A percentile compares a stretch with the other conserved stretches of the same genome.
phyloP scores from a whole-genome alignment of 2,888 invertebrate species.

The Mesochorus sp. region DNA sequence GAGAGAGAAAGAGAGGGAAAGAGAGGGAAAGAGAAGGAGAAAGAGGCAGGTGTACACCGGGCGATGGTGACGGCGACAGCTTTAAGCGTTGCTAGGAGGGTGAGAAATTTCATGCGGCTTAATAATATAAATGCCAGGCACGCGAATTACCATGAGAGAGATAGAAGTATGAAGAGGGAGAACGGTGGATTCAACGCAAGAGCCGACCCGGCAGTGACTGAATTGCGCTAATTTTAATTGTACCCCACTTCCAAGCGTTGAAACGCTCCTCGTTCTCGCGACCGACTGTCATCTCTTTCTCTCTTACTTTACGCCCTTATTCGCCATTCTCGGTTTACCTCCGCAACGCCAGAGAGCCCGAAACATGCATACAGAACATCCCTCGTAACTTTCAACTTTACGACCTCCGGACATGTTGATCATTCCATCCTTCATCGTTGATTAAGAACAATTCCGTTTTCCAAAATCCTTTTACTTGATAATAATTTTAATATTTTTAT shows the following conservation, averaged over 20 bases:
- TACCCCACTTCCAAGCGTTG: conserved; percentile 70
- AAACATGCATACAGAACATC: neutral
- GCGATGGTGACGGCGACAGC: conserved; percentile 40
- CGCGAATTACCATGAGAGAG: conserved; percentile 72
- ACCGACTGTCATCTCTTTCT: conserved; percentile 25
- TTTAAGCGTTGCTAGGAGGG: conserved; percentile 54
- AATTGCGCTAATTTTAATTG: conserved; percentile 81
- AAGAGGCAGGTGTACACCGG: conserved; percentile 36
- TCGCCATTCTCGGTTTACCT: neutral
- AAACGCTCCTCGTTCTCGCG: conserved; percentile 38
- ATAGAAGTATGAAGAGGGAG: too few species aligned
- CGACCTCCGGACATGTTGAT: neutral
- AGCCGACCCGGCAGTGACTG: conserved; percentile 70
- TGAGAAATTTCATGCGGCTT: conserved; percentile 76
- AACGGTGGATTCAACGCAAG: conserved; percentile 15
- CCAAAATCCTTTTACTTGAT: neutral
- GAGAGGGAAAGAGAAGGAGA: neutral
- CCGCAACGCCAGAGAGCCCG: neutral
- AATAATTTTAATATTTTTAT: neutral
- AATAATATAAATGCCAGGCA: conserved; percentile 80
- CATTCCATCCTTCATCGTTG: neutral
- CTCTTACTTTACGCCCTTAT: conserved; percentile 16
- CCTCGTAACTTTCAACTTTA: neutral
- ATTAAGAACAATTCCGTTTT: neutral
- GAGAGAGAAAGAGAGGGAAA: conserved; percentile 9